A percentile compares a stretch with the other conserved stretches of the same genome.
phyloP scores from a whole-genome alignment of 2,888 invertebrate genomes.

The Steinernema carpocapsae region DNA sequence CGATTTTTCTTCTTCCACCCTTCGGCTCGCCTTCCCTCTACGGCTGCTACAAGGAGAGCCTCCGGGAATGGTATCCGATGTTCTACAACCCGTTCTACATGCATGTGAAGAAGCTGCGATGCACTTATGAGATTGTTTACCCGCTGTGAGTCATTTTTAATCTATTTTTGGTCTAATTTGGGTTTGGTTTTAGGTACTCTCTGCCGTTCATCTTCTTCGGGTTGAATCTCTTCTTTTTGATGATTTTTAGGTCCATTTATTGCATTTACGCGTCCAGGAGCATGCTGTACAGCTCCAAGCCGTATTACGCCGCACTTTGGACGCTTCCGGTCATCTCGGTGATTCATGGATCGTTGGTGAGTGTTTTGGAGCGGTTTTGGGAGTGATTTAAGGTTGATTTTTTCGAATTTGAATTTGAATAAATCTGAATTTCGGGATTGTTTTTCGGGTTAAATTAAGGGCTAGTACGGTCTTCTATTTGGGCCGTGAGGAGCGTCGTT shows the following conservation, averaged over 20 bases:
- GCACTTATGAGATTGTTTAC: conserved; percentile 96
- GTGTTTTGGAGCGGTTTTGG: no score
- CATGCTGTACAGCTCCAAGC: conserved; percentile 38
- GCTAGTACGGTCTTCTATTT: no score
- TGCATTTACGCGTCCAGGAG: conserved; percentile 42
- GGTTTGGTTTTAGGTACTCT: conserved; percentile 49
- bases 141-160: conserved; percentile 77
- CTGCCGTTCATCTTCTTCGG: conserved; percentile 53
- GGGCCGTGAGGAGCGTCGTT: no score
- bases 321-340: conserved; percentile 58
- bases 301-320: conserved; percentile 60
- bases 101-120: conserved; percentile 85
- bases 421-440: no score
- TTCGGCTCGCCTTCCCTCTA: conserved; percentile 80
- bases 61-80: conserved; percentile 96
- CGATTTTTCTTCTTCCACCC: conserved; percentile 83
- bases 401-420: no score
- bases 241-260: conserved; percentile 54
- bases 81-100: conserved; percentile 91
- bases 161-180: background rate
- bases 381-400: no score
- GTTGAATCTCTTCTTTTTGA: conserved; percentile 48
- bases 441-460: no score
- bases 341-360: conserved; percentile 55
- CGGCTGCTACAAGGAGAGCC: conserved; percentile 70